These are phyloP conservation scores for Emydoidea blandingii DNA, from an alignment of 2,797 vertebrate species.

Conservation along the genomic window DNA sequence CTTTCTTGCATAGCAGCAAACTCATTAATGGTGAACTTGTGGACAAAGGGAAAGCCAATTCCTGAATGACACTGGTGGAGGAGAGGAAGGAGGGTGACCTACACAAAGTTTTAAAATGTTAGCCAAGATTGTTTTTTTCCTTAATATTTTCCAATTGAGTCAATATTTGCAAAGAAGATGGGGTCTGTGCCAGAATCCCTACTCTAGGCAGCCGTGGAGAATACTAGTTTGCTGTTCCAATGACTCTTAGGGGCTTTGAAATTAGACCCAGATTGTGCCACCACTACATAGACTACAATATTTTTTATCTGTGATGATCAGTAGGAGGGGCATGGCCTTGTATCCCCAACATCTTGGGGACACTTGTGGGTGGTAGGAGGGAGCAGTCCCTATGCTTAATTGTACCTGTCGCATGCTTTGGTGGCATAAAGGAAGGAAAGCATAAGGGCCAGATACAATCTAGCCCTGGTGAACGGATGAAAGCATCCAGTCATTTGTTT, in stretches of 20 bases:
- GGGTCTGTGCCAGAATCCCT: background rate
- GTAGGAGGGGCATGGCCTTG: background rate
- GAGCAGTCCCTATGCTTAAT: background rate
- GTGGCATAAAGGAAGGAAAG: background rate
- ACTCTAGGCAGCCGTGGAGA: background rate
- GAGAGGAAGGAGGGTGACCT: conserved; percentile 19
- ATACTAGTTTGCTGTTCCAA: background rate
- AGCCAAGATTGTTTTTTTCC: background rate
- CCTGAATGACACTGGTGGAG: background rate
- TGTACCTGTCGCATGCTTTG: background rate
- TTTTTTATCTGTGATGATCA: rapidly evolving
- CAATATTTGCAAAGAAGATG: background rate
- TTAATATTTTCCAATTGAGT: conserved; percentile 47
- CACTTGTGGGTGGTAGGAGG: rapidly evolving
- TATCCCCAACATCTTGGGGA: background rate
- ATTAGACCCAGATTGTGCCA: background rate
- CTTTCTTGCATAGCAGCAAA: background rate
- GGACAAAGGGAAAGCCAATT: background rate
- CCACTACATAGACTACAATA: too few relatives aligned
- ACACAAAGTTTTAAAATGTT: conserved; percentile 13
- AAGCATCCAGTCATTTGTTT: rapidly evolving
- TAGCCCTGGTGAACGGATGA: background rate
- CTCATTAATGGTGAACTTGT: background rate
- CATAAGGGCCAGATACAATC: rapidly evolving
- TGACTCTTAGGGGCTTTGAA: background rate